These are phyloP conservation scores for Drosophila jambulina DNA, from an alignment of 1,140 invertebrate species.

Conservation along the genomic window DNA sequence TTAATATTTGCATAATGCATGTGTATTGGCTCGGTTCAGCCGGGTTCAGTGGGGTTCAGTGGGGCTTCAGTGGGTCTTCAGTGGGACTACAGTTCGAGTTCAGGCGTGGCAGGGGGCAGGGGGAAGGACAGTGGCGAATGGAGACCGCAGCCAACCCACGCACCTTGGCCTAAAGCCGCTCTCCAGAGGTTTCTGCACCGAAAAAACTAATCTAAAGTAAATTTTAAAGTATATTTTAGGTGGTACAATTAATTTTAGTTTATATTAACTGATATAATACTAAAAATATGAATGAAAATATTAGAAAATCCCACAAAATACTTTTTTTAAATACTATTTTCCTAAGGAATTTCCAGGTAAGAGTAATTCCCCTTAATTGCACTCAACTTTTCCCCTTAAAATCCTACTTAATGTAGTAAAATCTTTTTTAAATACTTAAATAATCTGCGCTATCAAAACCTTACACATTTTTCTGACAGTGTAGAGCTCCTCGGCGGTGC, in stretches of 20 bases:
- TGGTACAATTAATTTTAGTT: not conserved
- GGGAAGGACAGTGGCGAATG: slow-evolving; percentile 1
- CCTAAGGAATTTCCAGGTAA: no score
- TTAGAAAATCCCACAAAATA: no score
- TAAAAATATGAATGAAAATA: no score
- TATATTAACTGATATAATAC: no score
- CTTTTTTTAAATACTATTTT: no score
- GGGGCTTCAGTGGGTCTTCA: no score
- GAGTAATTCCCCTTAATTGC: no score
- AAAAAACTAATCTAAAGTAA: not conserved
- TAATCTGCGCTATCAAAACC: not conserved
- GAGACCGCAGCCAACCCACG: slow-evolving; percentile 14
- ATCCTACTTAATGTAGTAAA: not conserved
- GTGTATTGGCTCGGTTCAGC: slow-evolving; percentile 26
- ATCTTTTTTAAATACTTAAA: not conserved
- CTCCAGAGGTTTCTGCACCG: not conserved
- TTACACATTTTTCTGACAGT: not conserved
- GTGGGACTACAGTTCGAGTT: not conserved
- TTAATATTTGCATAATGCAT: slow-evolving; percentile 68
- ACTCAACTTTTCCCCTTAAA: not conserved
- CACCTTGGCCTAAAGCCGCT: slow-evolving; percentile 11
- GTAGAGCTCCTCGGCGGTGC: not conserved
- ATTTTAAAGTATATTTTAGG: not conserved
- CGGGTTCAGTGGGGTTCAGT: slow-evolving; percentile 2
- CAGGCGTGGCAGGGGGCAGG: not conserved